A percentile compares a stretch with the other conserved stretches of the same genome.
phyloP scores from a whole-genome alignment of 92 coral and sea anemone species.

The Phenganax stokvisi region DNA sequence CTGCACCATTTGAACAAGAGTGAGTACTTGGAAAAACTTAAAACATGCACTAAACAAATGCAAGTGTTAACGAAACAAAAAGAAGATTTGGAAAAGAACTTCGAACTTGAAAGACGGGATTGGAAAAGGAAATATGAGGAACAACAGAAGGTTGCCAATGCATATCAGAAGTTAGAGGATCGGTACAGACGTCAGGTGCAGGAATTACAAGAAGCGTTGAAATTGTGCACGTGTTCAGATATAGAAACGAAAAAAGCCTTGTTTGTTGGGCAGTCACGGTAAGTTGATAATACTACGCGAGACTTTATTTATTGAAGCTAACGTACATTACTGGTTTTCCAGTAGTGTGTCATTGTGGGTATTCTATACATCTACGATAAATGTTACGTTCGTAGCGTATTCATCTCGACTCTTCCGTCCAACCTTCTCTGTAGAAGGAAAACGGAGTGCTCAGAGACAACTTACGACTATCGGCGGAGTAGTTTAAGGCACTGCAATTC shows the following conservation, averaged over 20 bases:
- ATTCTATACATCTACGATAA: too few species aligned
- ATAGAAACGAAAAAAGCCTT: conserved; percentile 7
- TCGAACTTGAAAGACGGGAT: conserved; percentile 73
- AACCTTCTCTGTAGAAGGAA: too few species aligned
- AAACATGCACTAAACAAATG: conserved; percentile 39
- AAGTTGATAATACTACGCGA: not conserved
- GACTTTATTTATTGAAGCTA: too few species aligned
- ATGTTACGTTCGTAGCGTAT: too few species aligned
- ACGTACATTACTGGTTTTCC: too few species aligned
- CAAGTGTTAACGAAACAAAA: conserved; percentile 63
- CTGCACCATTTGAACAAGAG: conserved; percentile 14
- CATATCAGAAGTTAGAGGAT: conserved; percentile 97
- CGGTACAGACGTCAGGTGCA: conserved; percentile 90
- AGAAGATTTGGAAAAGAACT: conserved; percentile 63
- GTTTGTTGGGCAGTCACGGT: conserved; percentile 33
- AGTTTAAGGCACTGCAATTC: too few species aligned
- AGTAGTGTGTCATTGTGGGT: too few species aligned
- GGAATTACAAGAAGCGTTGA: conserved; percentile 87
- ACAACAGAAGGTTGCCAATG: conserved; percentile 96
- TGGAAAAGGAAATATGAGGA: conserved; percentile 83
- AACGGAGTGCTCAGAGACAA: too few species aligned
- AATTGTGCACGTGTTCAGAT: conserved; percentile 68
- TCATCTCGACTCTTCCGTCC: too few species aligned
- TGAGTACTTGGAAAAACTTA: conserved; percentile 30
- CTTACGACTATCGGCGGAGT: too few species aligned